phyloP scores from a whole-genome alignment of 2,888 invertebrate genomes.

The Drosophila percnosoma region DNA sequence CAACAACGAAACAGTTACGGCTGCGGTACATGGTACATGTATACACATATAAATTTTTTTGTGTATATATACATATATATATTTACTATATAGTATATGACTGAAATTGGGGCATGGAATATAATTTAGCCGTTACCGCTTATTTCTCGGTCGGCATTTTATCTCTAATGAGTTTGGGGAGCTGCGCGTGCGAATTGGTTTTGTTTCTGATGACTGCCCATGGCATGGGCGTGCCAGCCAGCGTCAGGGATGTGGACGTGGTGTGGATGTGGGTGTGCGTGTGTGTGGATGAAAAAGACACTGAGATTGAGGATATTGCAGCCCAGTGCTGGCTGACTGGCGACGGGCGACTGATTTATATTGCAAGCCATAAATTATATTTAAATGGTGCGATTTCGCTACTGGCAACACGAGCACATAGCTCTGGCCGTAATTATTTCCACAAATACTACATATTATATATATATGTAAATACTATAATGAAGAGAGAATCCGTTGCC shows the following conservation, averaged over 20 bases:
- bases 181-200: slow-evolving; percentile 64
- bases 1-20: slow-evolving; percentile 30
- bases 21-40: neutral
- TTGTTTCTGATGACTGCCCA: slow-evolving; percentile 65
- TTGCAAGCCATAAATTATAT: slow-evolving; percentile 70
- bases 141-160: slow-evolving; percentile 46
- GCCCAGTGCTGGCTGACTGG: slow-evolving; percentile 42
- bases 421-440: slow-evolving; percentile 62
- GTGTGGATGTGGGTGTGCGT: neutral
- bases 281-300: slow-evolving; percentile 12
- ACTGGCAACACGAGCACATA: slow-evolving; percentile 29
- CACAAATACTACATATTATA: slow-evolving; percentile 28
- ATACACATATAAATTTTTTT: neutral
- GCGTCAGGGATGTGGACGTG: slow-evolving; percentile 3
- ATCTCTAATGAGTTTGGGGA: slow-evolving; percentile 63
- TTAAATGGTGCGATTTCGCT: slow-evolving; percentile 62
- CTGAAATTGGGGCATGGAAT: slow-evolving; percentile 18
- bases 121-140: slow-evolving; percentile 60
- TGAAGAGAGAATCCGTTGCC: slow-evolving; percentile 25
- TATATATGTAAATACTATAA: slow-evolving; percentile 29
- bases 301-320: slow-evolving; percentile 62
- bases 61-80: neutral
- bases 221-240: slow-evolving; percentile 58
- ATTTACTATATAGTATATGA: neutral
- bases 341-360: slow-evolving; percentile 63